Evolutionary conservation across 2,797 vertebrate species (phyloP).

Genomic region (Mormyrops boulengeri): DNA sequence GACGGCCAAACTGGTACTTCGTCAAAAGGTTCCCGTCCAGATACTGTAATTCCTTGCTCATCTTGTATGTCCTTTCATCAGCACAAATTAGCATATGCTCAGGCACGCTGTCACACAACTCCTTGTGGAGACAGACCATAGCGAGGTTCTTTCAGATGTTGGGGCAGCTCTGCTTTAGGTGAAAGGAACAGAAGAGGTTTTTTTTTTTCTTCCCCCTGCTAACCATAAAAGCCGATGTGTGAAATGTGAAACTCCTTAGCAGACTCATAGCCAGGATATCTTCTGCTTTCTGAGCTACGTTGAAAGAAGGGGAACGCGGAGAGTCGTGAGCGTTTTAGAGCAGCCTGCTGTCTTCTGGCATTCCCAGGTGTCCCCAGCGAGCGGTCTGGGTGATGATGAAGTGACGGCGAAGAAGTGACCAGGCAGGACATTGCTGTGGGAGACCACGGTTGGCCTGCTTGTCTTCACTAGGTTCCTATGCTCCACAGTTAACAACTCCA

Average conservation of each 20-base stretch:
- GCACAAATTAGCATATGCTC: background rate
- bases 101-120: background rate
- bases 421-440: slow-evolving; percentile 1
- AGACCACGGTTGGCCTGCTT: slow-evolving; percentile 26
- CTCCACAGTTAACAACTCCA: slow-evolving; percentile 27
- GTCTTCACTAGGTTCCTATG: slow-evolving; percentile 24
- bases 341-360: background rate
- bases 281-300: background rate
- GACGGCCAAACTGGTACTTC: background rate
- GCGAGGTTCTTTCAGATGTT: background rate
- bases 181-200: background rate
- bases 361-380: background rate
- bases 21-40: background rate
- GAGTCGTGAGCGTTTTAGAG: background rate
- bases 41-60: background rate
- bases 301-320: background rate
- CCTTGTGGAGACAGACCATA: background rate
- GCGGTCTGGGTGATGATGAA: background rate
- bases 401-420: background rate
- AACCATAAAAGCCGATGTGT: slow-evolving; percentile 3
- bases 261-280: background rate
- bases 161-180: background rate
- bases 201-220: background rate
- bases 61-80: slow-evolving; percentile 1
- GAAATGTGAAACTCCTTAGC: slow-evolving; percentile 4